Conservation (phyloP, 2,797 vertebrate genomes). For the Buphagus erythrorhynchus region DNA sequence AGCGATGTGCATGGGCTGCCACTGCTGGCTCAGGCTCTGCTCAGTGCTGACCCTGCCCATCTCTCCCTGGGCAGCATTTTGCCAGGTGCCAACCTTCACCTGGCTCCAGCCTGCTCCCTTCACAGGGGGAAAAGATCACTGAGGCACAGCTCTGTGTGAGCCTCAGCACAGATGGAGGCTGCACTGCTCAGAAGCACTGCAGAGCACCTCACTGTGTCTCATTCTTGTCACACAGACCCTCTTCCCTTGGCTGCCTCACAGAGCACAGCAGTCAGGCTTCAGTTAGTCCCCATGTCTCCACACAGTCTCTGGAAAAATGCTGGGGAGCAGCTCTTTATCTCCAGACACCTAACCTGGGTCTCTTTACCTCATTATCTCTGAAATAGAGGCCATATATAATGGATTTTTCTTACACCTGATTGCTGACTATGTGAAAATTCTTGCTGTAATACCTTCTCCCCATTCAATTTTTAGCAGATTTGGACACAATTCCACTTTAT, state of each 20-base stretch:
- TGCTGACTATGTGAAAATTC: background rate
- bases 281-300: background rate
- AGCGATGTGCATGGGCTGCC: accelerated
- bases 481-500: background rate
- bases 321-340: background rate
- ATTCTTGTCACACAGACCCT: background rate
- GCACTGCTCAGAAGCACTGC: background rate
- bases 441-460: background rate
- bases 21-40: background rate
- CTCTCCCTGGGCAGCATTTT: background rate
- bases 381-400: background rate
- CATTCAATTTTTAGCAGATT: background rate
- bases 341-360: background rate
- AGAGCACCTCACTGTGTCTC: background rate
- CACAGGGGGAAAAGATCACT: background rate
- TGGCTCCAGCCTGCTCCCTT: background rate
- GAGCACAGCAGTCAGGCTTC: background rate
- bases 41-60: background rate
- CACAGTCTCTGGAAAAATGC: background rate
- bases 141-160: background rate
- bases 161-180: background rate
- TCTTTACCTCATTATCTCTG: background rate
- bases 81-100: background rate
- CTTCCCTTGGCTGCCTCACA: background rate
- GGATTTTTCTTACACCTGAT: background rate